Percentiles rank a stretch among this genome's conserved stretches.
phyloP scores from a whole-genome alignment of 2,888 invertebrate species.

The Zonitis immaculata region DNA sequence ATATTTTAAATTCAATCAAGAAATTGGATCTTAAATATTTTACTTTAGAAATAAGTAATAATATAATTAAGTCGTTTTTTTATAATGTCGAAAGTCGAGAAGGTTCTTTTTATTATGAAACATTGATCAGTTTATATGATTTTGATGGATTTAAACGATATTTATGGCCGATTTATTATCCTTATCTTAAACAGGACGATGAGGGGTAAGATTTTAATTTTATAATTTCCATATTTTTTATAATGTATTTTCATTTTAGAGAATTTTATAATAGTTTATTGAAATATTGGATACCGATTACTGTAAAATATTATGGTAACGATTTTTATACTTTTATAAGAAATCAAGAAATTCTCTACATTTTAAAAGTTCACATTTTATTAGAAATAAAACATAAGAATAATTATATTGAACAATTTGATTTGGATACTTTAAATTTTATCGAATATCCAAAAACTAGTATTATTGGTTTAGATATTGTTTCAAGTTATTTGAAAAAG shows the following conservation, averaged over 20 bases:
- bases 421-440: conserved; percentile 14
- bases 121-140: conserved; percentile 18
- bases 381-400: conserved; percentile 27
- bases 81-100: conserved; percentile 33
- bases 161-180: conserved; percentile 27
- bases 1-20: conserved; percentile 20
- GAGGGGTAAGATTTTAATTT: conserved; percentile 30
- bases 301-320: conserved; percentile 23
- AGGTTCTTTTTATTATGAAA: conserved; percentile 29
- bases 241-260: conserved; percentile 23
- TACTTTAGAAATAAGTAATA: conserved; percentile 15
- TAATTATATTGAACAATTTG: conserved; percentile 8
- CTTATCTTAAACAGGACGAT: conserved; percentile 21
- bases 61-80: conserved; percentile 28
- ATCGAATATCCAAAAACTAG: conserved; percentile 19
- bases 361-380: conserved; percentile 26
- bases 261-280: conserved; percentile 34
- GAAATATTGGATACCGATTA: conserved; percentile 34
- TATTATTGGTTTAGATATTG: conserved; percentile 24
- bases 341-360: conserved; percentile 15
- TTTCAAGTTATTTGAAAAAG: conserved; percentile 26
- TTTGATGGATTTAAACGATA: conserved; percentile 26
- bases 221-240: too few relatives aligned
- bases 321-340: conserved; percentile 27
- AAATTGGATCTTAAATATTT: conserved; percentile 8